Conservation (phyloP, 2,113 vertebrate genomes). For the Rhineura floridana region DNA sequence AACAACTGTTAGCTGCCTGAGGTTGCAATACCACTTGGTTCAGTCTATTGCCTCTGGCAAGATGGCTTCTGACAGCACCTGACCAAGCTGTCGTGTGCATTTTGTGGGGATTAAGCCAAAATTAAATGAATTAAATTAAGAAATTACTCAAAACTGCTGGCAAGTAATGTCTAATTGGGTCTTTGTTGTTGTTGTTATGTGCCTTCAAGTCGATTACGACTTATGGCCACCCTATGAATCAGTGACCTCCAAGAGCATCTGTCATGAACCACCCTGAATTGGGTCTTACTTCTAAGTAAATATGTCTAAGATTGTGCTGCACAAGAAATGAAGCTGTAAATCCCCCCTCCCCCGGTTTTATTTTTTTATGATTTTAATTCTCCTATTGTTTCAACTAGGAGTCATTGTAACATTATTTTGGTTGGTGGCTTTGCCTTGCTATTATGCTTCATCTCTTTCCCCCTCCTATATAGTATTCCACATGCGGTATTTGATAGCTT, state of each 20-base stretch:
- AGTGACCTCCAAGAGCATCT: no score
- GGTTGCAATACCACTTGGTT: constrained; percentile 23
- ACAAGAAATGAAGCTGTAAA: neutral
- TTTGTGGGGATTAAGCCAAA: constrained; percentile 22
- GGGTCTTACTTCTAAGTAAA: neutral
- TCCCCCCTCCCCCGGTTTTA: no score
- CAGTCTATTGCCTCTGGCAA: constrained; percentile 32
- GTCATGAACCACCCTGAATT: no score
- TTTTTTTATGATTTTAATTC: no score
- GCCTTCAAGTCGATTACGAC: no score
- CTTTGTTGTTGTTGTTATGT: no score
- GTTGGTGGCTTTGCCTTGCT: neutral
- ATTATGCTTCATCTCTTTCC: neutral
- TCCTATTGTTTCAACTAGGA: neutral
- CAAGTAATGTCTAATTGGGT: neutral
- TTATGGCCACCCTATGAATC: no score
- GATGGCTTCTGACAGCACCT: constrained; percentile 30
- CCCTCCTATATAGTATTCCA: neutral
- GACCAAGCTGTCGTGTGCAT: constrained; percentile 25
- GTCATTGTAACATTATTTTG: no score
- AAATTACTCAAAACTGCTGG: neutral
- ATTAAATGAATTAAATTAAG: neutral
- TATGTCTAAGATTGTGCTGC: neutral
- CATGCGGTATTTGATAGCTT: neutral
- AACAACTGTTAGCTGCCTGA: constrained; percentile 26